Evolutionary conservation across 2,888 invertebrate species (phyloP).

Genomic region (Drosophila anomalata): DNA sequence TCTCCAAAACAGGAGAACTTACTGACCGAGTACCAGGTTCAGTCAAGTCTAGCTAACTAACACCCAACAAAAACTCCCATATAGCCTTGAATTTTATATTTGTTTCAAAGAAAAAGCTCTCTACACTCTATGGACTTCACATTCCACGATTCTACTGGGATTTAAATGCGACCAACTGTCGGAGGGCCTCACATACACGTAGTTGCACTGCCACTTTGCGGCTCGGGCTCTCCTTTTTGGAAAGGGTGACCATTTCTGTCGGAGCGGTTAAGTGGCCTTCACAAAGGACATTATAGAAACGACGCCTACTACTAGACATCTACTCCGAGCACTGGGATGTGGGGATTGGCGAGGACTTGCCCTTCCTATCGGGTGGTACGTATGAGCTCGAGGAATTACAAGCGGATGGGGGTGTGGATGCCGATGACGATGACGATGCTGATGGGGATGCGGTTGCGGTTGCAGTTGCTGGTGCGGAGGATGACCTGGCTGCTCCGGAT

Average conservation of each 20-base stretch:
- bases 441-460: background rate
- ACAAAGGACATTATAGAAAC: background rate
- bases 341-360: background rate
- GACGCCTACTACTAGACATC: background rate
- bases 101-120: background rate
- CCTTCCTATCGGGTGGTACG: background rate
- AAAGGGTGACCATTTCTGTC: background rate
- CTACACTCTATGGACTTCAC: background rate
- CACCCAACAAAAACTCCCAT: background rate
- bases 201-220: too few relatives aligned
- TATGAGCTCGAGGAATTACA: background rate
- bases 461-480: background rate
- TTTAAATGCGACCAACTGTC: constrained; percentile 2
- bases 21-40: too few relatives aligned
- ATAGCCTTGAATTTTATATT: background rate
- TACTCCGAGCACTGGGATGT: background rate
- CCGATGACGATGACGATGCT: background rate
- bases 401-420: background rate
- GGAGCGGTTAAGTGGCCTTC: background rate
- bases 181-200: background rate
- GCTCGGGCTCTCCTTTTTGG: too few relatives aligned
- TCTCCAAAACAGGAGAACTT: too few relatives aligned
- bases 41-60: too few relatives aligned
- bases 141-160: background rate
- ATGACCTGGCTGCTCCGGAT: background rate